phyloP scores from a whole-genome alignment of 2,113 vertebrate species.

The Misgurnus anguillicaudatus region DNA sequence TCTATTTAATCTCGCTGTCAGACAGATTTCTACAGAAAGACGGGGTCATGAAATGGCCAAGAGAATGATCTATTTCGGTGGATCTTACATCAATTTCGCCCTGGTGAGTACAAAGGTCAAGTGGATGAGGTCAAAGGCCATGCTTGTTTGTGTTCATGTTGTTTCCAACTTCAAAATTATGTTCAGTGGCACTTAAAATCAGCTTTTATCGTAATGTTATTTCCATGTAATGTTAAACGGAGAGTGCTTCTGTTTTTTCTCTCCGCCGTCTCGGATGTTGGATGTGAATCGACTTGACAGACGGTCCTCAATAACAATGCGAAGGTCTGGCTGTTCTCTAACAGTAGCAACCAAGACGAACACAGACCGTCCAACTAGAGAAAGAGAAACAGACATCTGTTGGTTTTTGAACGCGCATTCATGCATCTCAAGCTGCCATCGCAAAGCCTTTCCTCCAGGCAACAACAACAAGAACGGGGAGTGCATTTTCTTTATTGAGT shows the following conservation, averaged over 20 bases:
- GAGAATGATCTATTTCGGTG: constrained; percentile 44
- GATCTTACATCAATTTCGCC: constrained; percentile 21
- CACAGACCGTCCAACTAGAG: constrained; percentile 44
- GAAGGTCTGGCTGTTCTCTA: constrained; percentile 49
- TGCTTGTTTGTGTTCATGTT: neutral
- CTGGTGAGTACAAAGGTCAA: neutral
- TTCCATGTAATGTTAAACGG: no score
- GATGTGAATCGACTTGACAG: constrained; percentile 38
- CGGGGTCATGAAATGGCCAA: constrained; percentile 32
- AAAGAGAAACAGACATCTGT: constrained; percentile 45
- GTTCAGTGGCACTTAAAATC: no score
- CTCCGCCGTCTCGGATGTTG: constrained; percentile 20
- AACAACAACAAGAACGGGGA: constrained; percentile 51
- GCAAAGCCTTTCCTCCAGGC: constrained; percentile 28
- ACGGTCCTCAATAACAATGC: constrained; percentile 39
- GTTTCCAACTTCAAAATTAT: neutral
- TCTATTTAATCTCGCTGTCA: constrained; percentile 52
- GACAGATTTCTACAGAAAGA: constrained; percentile 12
- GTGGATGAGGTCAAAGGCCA: neutral
- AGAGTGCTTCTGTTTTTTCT: neutral
- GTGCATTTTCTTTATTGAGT: constrained; percentile 40
- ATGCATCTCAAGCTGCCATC: constrained; percentile 38
- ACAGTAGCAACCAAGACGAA: constrained; percentile 42
- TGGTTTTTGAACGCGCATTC: constrained; percentile 43
- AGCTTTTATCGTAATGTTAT: no score